Evolutionary conservation across 2,888 invertebrate species (phyloP), one percentile per base, ranked within the genome.

Genomic region (Acanthopleura granulata): DNA sequence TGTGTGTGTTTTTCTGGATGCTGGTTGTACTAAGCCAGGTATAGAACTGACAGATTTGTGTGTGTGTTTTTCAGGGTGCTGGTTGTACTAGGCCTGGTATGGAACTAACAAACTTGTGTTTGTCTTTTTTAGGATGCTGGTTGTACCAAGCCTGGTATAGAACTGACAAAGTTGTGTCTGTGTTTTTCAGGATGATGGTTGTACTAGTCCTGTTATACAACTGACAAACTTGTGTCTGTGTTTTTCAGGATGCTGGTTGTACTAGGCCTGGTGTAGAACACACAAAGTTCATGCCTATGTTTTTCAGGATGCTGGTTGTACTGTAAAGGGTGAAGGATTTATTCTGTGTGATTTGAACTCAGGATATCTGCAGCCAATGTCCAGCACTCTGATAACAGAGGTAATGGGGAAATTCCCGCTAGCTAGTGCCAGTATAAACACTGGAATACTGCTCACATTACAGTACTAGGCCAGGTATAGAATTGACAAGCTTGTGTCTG

Each of bases 251-350:
- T 40, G 40, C 40, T 40, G 40, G 9, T 40, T 40, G 40, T 40
- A 40, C 40, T 14, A 91, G 93, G 78, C 93, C 94, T 62, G 93
- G 94, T 29, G 91, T 96, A 74, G 96, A 97, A 90, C 92, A 98
- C 57, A 94, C 94, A 79, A 40, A 40, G 4, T 40, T 40, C n/a
- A 9, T 40, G n/a, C n/a, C n/a, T n/a, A 9, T 40, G 40, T 40
- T 40, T 40, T 40, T 6, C 40, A 40, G 40, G 40, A 40, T 40
- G 40, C 40, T 40, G 40, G 9, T 40, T 40, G 40, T 40, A 40
- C 40, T n/a, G n/a, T n/a, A n/a, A n/a, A n/a, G n/a, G n/a, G n/a
- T n/a, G n/a, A n/a, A n/a, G n/a, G n/a, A n/a, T n/a, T n/a, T n/a
- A n/a, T n/a, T n/a, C n/a, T n/a, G n/a, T n/a, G n/a, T n/a, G n/a